Conservation (phyloP, 2,888 invertebrate genomes). For the Cryptops parisi region DNA sequence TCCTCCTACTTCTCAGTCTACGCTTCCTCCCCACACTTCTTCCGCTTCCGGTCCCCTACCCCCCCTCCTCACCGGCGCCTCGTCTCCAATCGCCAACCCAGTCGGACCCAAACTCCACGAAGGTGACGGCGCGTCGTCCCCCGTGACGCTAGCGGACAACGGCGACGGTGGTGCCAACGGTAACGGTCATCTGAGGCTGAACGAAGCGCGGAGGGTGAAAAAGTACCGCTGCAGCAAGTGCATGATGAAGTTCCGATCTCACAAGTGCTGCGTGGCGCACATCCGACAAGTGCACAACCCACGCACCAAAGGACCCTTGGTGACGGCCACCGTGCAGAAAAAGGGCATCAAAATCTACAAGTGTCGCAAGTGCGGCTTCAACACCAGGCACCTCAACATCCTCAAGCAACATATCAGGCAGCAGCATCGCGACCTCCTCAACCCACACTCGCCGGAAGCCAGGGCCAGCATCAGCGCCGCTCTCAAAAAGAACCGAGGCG, state of each 20-base stretch:
- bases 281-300: constrained; percentile 25
- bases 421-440: constrained; percentile 30
- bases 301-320: constrained; percentile 15
- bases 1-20: constrained; percentile 7
- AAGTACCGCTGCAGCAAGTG: constrained; percentile 28
- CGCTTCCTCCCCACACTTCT: constrained; percentile 28
- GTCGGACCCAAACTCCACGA: no score
- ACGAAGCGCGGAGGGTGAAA: constrained; percentile 14
- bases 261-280: constrained; percentile 28
- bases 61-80: constrained; percentile 24
- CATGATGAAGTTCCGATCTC: constrained; percentile 26
- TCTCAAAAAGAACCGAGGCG: not conserved
- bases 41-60: constrained; percentile 31
- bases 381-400: constrained; percentile 25
- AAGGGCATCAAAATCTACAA: constrained; percentile 24
- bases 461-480: not conserved
- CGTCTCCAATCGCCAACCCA: constrained; percentile 14
- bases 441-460: constrained; percentile 23
- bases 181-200: constrained; percentile 32
- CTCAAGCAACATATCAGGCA: constrained; percentile 37
- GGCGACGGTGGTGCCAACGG: not conserved
- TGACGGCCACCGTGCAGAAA: constrained; percentile 7
- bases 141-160: no score
- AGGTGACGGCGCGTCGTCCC: no score
- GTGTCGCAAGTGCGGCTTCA: constrained; percentile 29